Evolutionary conservation across 2,888 invertebrate genomes (phyloP).

Genomic region (Leptinotarsa juncta): DNA sequence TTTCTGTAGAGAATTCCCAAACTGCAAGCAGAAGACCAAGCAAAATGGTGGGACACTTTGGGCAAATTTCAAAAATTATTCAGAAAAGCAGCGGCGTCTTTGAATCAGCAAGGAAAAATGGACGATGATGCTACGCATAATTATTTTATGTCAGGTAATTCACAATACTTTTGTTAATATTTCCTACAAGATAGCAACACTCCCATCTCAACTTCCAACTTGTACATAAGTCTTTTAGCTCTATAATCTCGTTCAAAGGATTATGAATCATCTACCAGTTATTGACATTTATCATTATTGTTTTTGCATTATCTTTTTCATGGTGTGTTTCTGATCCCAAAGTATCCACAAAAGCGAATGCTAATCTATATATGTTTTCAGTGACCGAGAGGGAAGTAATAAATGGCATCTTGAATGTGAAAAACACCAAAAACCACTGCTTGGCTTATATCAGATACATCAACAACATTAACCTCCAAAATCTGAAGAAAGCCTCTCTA

Average conservation of each 20-base stretch:
- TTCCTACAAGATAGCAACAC: not conserved
- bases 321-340: no score
- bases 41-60: slow-evolving; percentile 97
- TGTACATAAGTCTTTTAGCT: no score
- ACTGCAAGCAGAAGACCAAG: slow-evolving; percentile 95
- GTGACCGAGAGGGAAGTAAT: slow-evolving; percentile 98
- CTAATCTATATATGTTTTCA: slow-evolving; percentile 60
- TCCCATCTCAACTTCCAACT: no score
- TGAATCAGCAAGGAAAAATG: slow-evolving; percentile 86
- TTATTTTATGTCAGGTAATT: slow-evolving; percentile 96
- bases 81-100: slow-evolving; percentile 89
- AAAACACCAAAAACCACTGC: slow-evolving; percentile 95
- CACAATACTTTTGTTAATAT: slow-evolving; percentile 18
- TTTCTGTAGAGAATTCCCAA: slow-evolving; percentile 85
- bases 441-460: slow-evolving; percentile 95
- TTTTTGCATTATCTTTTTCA: no score
- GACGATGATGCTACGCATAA: slow-evolving; percentile 95
- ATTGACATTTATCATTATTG: no score
- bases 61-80: slow-evolving; percentile 95
- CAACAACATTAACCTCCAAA: slow-evolving; percentile 96
- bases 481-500: slow-evolving; percentile 91
- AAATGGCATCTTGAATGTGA: slow-evolving; percentile 92
- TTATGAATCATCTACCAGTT: no score
- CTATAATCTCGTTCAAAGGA: no score
- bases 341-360: no score